Conservation (phyloP, 30 jellyfish, hydroid and myxozoan genomes). For the Pelagia noctiluca region DNA sequence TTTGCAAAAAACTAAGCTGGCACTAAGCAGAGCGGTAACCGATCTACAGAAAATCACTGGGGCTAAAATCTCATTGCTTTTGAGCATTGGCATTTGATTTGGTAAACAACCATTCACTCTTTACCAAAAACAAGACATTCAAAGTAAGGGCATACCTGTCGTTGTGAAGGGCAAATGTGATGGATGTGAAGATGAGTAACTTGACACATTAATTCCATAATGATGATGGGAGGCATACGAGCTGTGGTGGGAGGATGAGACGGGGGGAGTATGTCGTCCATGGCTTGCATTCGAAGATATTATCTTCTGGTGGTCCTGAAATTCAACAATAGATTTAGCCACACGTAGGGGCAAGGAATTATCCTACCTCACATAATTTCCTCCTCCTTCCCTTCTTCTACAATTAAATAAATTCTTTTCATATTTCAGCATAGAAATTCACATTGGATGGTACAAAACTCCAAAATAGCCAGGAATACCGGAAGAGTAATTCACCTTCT, state of each 20-base stretch:
- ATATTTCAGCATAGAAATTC: too few relatives aligned
- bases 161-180: constrained; percentile 35
- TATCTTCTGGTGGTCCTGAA: constrained; percentile 52
- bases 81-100: too few relatives aligned
- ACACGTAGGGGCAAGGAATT: too few relatives aligned
- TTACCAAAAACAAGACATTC: too few relatives aligned
- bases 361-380: neutral
- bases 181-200: constrained; percentile 43
- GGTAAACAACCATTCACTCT: neutral
- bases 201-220: constrained; percentile 33
- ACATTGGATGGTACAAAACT: too few relatives aligned
- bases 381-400: neutral
- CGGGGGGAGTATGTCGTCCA: constrained; percentile 56
- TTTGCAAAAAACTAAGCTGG: too few relatives aligned
- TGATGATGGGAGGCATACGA: constrained; percentile 51
- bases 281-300: constrained; percentile 44
- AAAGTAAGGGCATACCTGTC: constrained; percentile 42
- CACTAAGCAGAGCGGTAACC: too few relatives aligned
- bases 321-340: neutral
- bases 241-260: constrained; percentile 39
- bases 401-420: too few relatives aligned
- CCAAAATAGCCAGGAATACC: too few relatives aligned
- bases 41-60: too few relatives aligned
- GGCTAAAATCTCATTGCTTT: too few relatives aligned
- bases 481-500: neutral